These are phyloP conservation scores for Litocranius walleri DNA, from an alignment of 2,113 vertebrate genomes.

Conservation along the genomic window DNA sequence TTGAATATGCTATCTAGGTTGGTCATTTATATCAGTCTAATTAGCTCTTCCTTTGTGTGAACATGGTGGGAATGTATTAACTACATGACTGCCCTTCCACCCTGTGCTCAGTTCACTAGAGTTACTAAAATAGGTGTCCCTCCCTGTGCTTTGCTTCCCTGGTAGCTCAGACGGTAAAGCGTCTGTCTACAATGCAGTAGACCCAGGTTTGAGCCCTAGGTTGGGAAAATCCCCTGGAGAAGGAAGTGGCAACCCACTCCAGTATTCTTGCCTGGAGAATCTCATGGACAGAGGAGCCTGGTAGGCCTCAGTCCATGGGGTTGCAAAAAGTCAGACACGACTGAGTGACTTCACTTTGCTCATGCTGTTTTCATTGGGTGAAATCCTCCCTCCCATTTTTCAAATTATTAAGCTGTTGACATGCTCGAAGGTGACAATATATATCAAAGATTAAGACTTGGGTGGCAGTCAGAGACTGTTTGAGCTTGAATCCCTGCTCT, in stretches of 20 bases:
- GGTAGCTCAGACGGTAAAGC: no score
- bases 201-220: fast-evolving
- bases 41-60: background rate
- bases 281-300: no score
- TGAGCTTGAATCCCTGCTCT: background rate
- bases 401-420: background rate
- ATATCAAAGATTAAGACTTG: background rate
- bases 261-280: no score
- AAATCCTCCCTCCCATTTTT: background rate
- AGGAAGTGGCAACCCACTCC: no score
- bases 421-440: background rate
- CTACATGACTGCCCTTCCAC: fast-evolving
- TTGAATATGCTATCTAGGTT: no score
- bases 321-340: fast-evolving
- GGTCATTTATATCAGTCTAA: background rate
- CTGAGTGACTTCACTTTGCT: no score
- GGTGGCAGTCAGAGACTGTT: background rate
- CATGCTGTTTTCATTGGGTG: background rate
- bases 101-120: background rate
- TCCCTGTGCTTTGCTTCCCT: background rate
- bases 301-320: no score
- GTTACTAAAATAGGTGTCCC: background rate
- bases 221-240: no score
- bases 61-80: fast-evolving
- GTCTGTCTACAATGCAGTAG: no score